Evolutionary conservation across 1,140 invertebrate genomes (phyloP).

Genomic region (Leptinotarsa lineolata): DNA sequence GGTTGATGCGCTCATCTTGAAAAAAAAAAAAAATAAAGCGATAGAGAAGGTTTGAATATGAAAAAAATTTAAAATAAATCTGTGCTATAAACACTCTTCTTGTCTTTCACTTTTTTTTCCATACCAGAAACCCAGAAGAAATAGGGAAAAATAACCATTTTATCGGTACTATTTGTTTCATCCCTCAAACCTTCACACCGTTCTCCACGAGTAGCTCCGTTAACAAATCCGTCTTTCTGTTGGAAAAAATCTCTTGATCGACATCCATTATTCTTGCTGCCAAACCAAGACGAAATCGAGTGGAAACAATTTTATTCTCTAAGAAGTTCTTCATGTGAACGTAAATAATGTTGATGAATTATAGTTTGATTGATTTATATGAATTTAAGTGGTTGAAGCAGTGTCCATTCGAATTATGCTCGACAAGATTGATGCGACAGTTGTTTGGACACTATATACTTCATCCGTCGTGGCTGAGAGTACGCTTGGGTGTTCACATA

Average conservation of each 20-base stretch:
- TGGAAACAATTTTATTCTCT: conserved; percentile 22
- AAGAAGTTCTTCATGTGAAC: conserved; percentile 18
- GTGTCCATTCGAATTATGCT: conserved; percentile 32
- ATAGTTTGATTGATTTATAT: conserved; percentile 42
- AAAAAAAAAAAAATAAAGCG: too few relatives aligned
- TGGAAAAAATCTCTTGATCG: neutral
- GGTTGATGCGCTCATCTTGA: too few relatives aligned
- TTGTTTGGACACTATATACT: conserved; percentile 26
- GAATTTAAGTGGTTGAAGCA: conserved; percentile 38
- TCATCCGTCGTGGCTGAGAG: conserved; percentile 13
- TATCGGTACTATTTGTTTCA: too few relatives aligned
- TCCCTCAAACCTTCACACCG: too few relatives aligned
- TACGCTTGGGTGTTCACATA: neutral
- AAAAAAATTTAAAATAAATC: too few relatives aligned
- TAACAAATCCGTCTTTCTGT: neutral
- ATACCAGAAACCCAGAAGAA: too few relatives aligned
- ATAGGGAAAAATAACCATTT: too few relatives aligned
- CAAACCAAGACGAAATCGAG: conserved; percentile 27
- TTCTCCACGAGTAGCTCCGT: neutral
- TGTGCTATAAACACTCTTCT: too few relatives aligned
- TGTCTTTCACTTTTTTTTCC: too few relatives aligned
- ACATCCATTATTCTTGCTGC: conserved; percentile 19
- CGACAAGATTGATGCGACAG: conserved; percentile 38
- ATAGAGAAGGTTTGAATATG: too few relatives aligned
- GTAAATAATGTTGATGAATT: conserved; percentile 43